Evolutionary conservation across 1,140 invertebrate genomes (phyloP), one percentile per base, ranked within the genome.

Genomic region (Diuraphis noxia): DNA sequence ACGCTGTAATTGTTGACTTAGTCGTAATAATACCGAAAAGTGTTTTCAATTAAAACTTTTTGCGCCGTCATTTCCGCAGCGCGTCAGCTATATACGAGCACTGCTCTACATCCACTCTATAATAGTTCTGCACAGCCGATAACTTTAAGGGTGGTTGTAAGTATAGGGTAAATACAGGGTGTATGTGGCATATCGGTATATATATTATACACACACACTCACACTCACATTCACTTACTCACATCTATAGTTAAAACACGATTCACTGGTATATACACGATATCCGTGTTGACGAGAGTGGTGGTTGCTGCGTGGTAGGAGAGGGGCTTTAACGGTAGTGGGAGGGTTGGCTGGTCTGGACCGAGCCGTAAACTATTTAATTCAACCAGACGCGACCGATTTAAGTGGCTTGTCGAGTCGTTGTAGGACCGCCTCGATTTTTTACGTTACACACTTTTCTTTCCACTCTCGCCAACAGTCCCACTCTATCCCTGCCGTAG

Each of bases 11-110:
- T 30, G 34, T 52, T 79, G 41, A 63, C 88, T 34, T 34, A n/a
- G 34, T 41, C 41, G 87, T 41, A 36, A 89, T 63, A 77, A 89
- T 30, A 79, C 41, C 40, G n/a, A 41, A n/a, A 89, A 79, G 41
- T 46, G 72, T 89, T 89, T 89, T 89, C 88, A 89, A 89, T 77
- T 89, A 89, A 89, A 89, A 89, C 88, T 89, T 89, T 89, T 72
- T n/a, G 30, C 6, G 30, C 41, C 7, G 25, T 49, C 25, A 30
- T 56, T 72, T n/a, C 23, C 2, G 30, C 19, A 23, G 82, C 23
- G 5, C 30, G 6, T 34, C 23, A 25, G 30, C 41, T 23, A 25
- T 81, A 77, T 81, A 36, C 17, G 38, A 38, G 79, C 21, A 40
- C 79, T 40, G 21, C 36, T 81, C 34, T 79, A 19, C 19, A 5